Conservation (phyloP, 2,113 vertebrate species). For the Xenopus tropicalis region DNA sequence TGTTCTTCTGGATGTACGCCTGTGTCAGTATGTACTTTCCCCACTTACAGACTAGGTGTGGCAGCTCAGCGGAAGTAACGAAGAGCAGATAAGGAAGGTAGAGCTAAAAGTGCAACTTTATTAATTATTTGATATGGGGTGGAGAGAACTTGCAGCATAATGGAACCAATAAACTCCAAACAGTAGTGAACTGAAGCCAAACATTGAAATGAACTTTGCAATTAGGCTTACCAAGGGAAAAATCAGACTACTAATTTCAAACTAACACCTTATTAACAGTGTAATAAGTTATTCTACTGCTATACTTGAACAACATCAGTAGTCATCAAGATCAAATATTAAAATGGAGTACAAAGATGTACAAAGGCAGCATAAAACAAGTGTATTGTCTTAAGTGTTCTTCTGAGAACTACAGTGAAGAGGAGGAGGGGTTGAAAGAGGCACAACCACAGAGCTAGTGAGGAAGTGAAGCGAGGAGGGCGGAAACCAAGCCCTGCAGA, state of each 20-base stretch:
- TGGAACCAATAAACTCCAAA: not conserved
- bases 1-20: no score
- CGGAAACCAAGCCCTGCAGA: conserved; percentile 10
- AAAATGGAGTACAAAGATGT: not conserved
- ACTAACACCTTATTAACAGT: no score
- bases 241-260: no score
- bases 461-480: conserved; percentile 4
- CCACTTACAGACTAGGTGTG: not conserved
- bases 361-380: not conserved
- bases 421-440: not conserved
- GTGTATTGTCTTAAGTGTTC: not conserved
- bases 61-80: not conserved
- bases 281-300: no score
- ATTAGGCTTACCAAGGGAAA: no score
- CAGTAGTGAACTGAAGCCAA: no score
- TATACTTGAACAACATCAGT: not conserved
- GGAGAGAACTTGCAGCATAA: not conserved
- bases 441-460: not conserved
- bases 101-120: not conserved
- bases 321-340: not conserved
- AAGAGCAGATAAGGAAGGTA: not conserved
- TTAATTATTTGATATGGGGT: not conserved
- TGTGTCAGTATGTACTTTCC: not conserved
- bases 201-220: no score
- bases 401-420: not conserved